These are phyloP conservation scores for Trisateles emortualis DNA, from an alignment of 2,888 invertebrate species.

Conservation along the genomic window DNA sequence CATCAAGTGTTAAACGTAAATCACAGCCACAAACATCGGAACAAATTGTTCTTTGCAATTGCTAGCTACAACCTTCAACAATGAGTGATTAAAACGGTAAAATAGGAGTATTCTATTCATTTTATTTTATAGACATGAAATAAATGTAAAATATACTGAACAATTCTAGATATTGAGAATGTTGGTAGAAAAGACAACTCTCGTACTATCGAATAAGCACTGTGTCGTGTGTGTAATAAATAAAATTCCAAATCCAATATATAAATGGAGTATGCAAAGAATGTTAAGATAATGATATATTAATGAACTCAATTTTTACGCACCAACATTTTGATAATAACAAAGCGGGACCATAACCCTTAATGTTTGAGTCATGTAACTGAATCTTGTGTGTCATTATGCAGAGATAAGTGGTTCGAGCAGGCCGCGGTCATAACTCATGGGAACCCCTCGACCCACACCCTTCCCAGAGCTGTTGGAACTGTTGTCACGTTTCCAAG, in stretches of 20 bases:
- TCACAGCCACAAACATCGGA: slow-evolving; percentile 3
- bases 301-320: slow-evolving; percentile 19
- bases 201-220: no score
- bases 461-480: slow-evolving; percentile 46
- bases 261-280: slow-evolving; percentile 4
- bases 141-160: not conserved
- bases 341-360: slow-evolving; percentile 15
- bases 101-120: not conserved
- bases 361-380: slow-evolving; percentile 60
- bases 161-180: no score
- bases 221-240: no score
- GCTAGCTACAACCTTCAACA: slow-evolving; percentile 3
- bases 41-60: not conserved
- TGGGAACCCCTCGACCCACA: slow-evolving; percentile 52
- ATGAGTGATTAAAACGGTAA: slow-evolving; percentile 5
- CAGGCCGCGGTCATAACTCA: slow-evolving; percentile 68
- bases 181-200: no score
- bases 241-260: not conserved
- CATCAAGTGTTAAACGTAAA: slow-evolving; percentile 6
- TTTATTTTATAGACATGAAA: not conserved
- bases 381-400: slow-evolving; percentile 69
- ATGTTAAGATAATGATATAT: slow-evolving; percentile 16
- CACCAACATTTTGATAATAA: slow-evolving; percentile 18
- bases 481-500: slow-evolving; percentile 55
- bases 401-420: slow-evolving; percentile 67